phyloP scores from a whole-genome alignment of 1,140 invertebrate genomes.

The Nymphalis io region DNA sequence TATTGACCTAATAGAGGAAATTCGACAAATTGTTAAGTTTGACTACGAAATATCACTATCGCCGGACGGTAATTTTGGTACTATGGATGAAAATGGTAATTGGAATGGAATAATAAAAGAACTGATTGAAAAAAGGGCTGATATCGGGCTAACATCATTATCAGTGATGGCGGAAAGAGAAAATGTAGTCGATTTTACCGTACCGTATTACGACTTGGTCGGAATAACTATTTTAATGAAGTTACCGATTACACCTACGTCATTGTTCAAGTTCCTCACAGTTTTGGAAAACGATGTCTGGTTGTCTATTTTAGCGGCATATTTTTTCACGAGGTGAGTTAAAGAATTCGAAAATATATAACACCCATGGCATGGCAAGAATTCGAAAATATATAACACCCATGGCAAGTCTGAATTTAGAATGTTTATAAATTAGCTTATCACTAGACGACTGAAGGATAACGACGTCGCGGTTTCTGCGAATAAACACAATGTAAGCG shows the following conservation, averaged over 20 bases:
- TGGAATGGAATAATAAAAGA: slow-evolving; percentile 97
- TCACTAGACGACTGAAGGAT: slow-evolving; percentile 6
- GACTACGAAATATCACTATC: slow-evolving; percentile 93
- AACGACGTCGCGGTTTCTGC: background rate
- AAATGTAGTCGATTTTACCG: slow-evolving; percentile 96
- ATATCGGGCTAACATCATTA: slow-evolving; percentile 93
- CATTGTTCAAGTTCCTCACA: slow-evolving; percentile 97
- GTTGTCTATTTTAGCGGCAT: slow-evolving; percentile 97
- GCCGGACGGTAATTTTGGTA: slow-evolving; percentile 90
- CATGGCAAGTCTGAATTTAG: background rate
- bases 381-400: slow-evolving; percentile 18
- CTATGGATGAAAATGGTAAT: slow-evolving; percentile 91
- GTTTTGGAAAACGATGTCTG: slow-evolving; percentile 98
- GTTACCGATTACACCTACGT: slow-evolving; percentile 89
- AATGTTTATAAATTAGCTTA: slow-evolving; percentile 8
- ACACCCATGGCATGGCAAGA: slow-evolving; percentile 8
- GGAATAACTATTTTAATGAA: slow-evolving; percentile 96
- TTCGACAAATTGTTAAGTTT: slow-evolving; percentile 91
- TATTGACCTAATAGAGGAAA: slow-evolving; percentile 94
- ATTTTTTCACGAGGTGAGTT: slow-evolving; percentile 92
- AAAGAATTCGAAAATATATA: slow-evolving; percentile 24
- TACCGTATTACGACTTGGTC: slow-evolving; percentile 97
- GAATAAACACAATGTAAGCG: background rate
- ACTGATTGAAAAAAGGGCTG: slow-evolving; percentile 93
- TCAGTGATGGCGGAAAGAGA: slow-evolving; percentile 97